phyloP scores from a whole-genome alignment of 2,797 vertebrate genomes.

The Chrysocyon brachyurus region DNA sequence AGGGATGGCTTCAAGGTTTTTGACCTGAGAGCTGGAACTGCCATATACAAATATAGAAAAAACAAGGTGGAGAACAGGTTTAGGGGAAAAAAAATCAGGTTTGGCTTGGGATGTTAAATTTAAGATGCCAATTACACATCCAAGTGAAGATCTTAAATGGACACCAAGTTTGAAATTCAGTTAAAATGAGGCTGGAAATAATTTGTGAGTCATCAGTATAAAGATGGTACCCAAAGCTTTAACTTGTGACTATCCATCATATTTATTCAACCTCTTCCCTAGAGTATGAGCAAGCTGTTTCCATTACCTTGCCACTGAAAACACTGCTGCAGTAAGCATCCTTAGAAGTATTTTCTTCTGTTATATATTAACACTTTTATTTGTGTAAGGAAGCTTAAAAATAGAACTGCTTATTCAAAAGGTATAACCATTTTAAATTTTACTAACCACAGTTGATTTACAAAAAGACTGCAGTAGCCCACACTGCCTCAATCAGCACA shows the following conservation, averaged over 20 bases:
- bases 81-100: neutral
- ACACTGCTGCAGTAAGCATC: neutral
- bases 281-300: neutral
- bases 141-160: neutral
- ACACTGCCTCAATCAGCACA: neutral
- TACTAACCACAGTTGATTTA: constrained; percentile 19
- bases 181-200: neutral
- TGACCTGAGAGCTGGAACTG: neutral
- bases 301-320: neutral
- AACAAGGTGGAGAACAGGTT: neutral
- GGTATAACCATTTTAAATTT: neutral
- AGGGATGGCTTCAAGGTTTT: neutral
- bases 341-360: constrained; percentile 32
- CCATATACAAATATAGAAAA: neutral
- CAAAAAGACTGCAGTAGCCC: neutral
- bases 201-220: neutral
- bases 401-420: constrained; percentile 21
- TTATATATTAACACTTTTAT: neutral
- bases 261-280: constrained; percentile 19
- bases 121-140: neutral
- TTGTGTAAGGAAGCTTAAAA: constrained; percentile 39
- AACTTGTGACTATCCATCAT: neutral
- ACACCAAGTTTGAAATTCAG: neutral
- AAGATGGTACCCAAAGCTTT: neutral
- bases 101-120: neutral